Base-by-base conservation (phyloP, 2,113 vertebrate species). In the Gallinago paraguaiae region DNA sequence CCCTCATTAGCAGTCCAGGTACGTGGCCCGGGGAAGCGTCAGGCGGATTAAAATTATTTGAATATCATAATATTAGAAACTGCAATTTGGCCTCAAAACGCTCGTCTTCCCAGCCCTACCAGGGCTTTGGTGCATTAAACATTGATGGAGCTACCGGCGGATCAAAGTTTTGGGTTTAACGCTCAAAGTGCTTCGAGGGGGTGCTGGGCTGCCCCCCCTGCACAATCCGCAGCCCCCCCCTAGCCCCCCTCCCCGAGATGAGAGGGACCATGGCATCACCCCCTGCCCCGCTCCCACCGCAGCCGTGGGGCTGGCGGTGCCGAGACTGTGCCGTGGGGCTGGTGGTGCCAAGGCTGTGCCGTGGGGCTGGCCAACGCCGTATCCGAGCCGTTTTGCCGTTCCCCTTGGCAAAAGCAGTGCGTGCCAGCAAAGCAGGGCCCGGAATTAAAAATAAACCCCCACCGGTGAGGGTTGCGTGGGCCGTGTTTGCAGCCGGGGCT, bases 121-220 rank as follows among this genome's bases (percentile, higher is more conserved):
- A 89, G 93, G 96, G 96, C 93, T 85, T 88, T 41, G 86, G 83
- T 78, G 96, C 97, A 98, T 98, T 97, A 98, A 98, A 98, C 94
- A 98, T 98, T 98, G 92, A 98, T 97, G 94, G 93, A 31, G 56
- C 86, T 94, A 70, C 91, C 3, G 28, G 28, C 23, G 24, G 97
- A 98, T 98, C 97, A 98, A 98, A 98, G 96, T 93, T 93, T 71
- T 5, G 71, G 89, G 72, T 92, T 86, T 82, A 80, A 67, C 17
- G 14, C 65, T 77, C 71, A 22, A 92, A 89, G 64, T 23, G 60
- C 56, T 77, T 78, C n/a, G 51, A 3, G 1, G 90, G 72, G 84
- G 78, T 12, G 13, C 6, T 4, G 1, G 41, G 41, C 13, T 23
- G 56, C 43, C 23, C 64, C 54, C 54, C 43, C 46, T 39, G 19